These are phyloP conservation scores for Ochotona curzoniae DNA, from an alignment of 2,113 vertebrate genomes.

Conservation along the genomic window DNA sequence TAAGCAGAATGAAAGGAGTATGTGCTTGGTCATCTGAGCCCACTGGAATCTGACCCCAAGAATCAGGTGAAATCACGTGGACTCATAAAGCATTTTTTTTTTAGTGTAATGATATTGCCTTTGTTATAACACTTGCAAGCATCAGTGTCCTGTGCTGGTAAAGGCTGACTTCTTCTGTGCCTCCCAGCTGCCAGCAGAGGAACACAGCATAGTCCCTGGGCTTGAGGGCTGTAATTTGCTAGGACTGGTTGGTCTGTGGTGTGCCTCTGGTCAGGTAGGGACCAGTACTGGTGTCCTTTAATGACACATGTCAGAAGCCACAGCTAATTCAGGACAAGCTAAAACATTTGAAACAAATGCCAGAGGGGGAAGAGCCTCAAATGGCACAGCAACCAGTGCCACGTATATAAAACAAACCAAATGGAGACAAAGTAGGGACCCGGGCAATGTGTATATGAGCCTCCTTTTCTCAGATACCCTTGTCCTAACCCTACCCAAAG, in stretches of 20 bases:
- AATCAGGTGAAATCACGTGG: too few species aligned
- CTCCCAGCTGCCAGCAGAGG: background rate
- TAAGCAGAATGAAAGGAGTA: background rate
- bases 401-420: background rate
- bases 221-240: conserved; percentile 49
- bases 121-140: background rate
- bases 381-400: conserved; percentile 19
- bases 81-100: background rate
- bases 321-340: conserved; percentile 72
- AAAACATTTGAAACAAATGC: conserved; percentile 44
- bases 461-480: background rate
- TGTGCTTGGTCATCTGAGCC: background rate
- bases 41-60: too few species aligned
- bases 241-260: background rate
- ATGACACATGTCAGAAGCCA: conserved; percentile 61
- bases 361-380: background rate
- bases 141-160: background rate
- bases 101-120: background rate
- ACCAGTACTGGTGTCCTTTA: background rate
- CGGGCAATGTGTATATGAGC: background rate
- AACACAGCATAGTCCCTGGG: background rate
- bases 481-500: background rate
- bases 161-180: background rate
- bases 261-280: conserved; percentile 61
- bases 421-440: background rate